Evolutionary conservation across 2,797 vertebrate species (phyloP), one percentile per base, ranked within the genome.

Genomic region (Cossypha dichroa): DNA sequence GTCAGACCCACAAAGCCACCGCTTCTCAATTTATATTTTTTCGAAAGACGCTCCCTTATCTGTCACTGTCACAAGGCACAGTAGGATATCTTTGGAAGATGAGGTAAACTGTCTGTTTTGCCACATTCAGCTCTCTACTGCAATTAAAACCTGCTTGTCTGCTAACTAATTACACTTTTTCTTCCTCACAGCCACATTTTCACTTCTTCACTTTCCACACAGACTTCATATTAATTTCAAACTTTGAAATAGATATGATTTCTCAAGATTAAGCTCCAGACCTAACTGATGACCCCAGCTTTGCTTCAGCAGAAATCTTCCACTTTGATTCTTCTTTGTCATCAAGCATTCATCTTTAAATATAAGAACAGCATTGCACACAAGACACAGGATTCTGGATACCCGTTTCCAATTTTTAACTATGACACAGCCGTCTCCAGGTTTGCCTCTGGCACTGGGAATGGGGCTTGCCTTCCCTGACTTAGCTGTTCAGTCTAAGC

Each of bases 91-190:
- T 77, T 77, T 68, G 26, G 80, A 69, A 94, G 80, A 92, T 34
- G 56, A 84, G 34, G 31, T 63, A 31, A 56, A 79, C 2, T 5
- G 66, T 82, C 81, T 90, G 23, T 86, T 94, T 84, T 86, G 67
- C 60, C 85, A 92, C 70, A 85, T 73, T 74, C 55, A 73, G 45
- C 38, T 62, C 73, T 69, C 63, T 54, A 34, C 63, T 82, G 77
- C 92, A 96, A 93, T 82, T 73, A 93, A 82, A 87, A 92, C 17
- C 45, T 87, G 36, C 29, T 56, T 64, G 25, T 73, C 85, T 82
- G n/a, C 29, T 75, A 84, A 82, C 31, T 62, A 89, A 86, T 85
- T 69, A 64, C 54, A 62, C 20, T 80, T 78, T 36, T 40, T 56
- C 69, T 91, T 60, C 40, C 38, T 78, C 55, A 60, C 54, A 88